Percentiles rank a stretch among this genome's conserved stretches.
Evolutionary conservation across 2,888 invertebrate species (phyloP).

Genomic region (Cheilosia soror): DNA sequence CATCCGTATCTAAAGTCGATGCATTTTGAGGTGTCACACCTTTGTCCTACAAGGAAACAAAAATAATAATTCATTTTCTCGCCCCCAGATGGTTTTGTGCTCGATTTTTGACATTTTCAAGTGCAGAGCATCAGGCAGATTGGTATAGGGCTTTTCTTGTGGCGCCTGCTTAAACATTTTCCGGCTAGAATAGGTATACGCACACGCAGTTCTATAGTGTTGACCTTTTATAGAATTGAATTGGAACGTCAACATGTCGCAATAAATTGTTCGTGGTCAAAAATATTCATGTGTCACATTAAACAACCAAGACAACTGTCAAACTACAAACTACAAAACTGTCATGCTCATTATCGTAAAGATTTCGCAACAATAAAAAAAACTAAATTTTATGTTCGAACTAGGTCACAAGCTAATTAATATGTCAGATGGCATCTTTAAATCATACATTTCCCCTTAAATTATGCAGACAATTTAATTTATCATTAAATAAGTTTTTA

Average conservation of each 20-base stretch:
- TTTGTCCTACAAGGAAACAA: slow-evolving; percentile 1
- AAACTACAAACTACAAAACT: slow-evolving; percentile 4
- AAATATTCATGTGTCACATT: not conserved
- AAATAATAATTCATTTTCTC: not conserved
- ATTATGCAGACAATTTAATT: slow-evolving; percentile 25
- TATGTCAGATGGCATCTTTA: slow-evolving; percentile 36
- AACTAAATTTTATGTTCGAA: not conserved
- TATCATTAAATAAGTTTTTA: slow-evolving; percentile 35
- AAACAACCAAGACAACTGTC: not conserved
- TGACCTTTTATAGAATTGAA: too few relatives aligned
- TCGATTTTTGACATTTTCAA: not conserved
- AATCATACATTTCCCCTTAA: slow-evolving; percentile 17
- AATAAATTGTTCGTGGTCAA: not conserved
- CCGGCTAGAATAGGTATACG: too few relatives aligned
- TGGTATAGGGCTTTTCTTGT: too few relatives aligned
- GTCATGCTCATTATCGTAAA: not conserved
- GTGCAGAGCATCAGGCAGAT: not conserved
- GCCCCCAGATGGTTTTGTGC: not conserved
- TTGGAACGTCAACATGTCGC: too few relatives aligned
- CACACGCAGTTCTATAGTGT: too few relatives aligned
- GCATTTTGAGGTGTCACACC: slow-evolving; percentile 26
- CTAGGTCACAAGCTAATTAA: slow-evolving; percentile 37
- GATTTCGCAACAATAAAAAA: slow-evolving; percentile 20
- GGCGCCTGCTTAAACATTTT: too few relatives aligned
- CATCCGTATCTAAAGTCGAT: slow-evolving; percentile 1